phyloP scores from a whole-genome alignment of 2,113 vertebrate genomes.

The Dicrurus megarhynchus region DNA sequence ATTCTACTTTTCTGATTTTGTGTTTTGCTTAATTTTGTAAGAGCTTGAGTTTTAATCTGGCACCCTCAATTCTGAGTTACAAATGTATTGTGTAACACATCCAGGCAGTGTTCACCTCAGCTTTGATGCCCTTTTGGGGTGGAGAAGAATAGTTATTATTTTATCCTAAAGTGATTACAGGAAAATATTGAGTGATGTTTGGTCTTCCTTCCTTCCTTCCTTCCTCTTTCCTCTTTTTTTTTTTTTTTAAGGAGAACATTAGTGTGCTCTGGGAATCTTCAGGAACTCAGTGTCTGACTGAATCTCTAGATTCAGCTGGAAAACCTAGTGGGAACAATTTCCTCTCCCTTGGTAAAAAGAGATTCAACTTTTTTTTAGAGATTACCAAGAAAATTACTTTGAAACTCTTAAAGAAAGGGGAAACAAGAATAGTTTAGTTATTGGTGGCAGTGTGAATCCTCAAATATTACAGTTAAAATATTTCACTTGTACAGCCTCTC shows the following conservation, averaged over 20 bases:
- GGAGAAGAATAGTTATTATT: neutral
- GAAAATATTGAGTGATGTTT: slow-evolving; percentile 31
- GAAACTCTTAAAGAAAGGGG: neutral
- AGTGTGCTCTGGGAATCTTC: neutral
- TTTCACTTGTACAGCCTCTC: neutral
- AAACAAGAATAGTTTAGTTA: neutral
- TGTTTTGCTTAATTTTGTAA: neutral
- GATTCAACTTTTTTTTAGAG: neutral
- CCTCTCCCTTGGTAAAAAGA: slow-evolving; percentile 51
- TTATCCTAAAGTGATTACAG: neutral
- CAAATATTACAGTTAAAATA: neutral
- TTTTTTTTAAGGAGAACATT: slow-evolving; percentile 8
- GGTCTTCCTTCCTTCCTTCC: neutral
- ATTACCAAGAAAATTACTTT: neutral
- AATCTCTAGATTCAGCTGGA: slow-evolving; percentile 4
- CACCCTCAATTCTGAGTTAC: neutral
- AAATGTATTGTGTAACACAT: neutral
- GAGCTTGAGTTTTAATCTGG: neutral
- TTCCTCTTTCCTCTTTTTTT: neutral
- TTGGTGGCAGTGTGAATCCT: neutral
- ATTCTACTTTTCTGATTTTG: neutral
- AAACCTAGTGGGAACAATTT: neutral
- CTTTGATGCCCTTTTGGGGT: neutral
- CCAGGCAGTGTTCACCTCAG: neutral
- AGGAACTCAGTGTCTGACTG: slow-evolving; percentile 19